Conservation (phyloP, 2,113 vertebrate genomes). For the Cynocephalus volans region DNA sequence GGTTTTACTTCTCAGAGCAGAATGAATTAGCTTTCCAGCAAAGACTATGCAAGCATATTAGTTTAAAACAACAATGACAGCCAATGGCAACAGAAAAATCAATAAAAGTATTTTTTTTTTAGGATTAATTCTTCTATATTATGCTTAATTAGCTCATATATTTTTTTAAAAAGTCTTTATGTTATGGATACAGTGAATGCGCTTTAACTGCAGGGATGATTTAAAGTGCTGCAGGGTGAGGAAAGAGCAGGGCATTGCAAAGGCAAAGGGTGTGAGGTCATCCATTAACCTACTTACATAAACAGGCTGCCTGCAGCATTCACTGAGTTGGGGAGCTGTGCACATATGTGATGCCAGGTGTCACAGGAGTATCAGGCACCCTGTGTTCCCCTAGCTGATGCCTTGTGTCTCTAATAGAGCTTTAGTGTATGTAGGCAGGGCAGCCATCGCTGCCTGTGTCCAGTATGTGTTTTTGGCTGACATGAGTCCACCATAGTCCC, state of each 20-base stretch:
- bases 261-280: conserved; percentile 34
- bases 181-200: neutral
- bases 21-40: conserved; percentile 78
- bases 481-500: neutral
- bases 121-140: conserved; percentile 69
- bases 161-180: conserved; percentile 13
- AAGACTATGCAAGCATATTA: conserved; percentile 77
- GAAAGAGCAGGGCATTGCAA: neutral
- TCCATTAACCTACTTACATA: neutral
- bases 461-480: neutral
- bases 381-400: neutral
- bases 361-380: neutral
- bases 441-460: neutral
- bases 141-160: conserved; percentile 59
- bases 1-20: conserved; percentile 66
- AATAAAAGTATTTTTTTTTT: conserved; percentile 67
- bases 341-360: neutral
- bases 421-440: too few relatives aligned
- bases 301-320: neutral
- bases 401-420: neutral
- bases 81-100: conserved; percentile 73
- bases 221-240: conserved; percentile 33
- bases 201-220: conserved; percentile 24
- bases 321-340: neutral
- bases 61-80: conserved; percentile 66